phyloP scores from a whole-genome alignment of 1,140 invertebrate species.

The Sweltsa coloradensis region DNA sequence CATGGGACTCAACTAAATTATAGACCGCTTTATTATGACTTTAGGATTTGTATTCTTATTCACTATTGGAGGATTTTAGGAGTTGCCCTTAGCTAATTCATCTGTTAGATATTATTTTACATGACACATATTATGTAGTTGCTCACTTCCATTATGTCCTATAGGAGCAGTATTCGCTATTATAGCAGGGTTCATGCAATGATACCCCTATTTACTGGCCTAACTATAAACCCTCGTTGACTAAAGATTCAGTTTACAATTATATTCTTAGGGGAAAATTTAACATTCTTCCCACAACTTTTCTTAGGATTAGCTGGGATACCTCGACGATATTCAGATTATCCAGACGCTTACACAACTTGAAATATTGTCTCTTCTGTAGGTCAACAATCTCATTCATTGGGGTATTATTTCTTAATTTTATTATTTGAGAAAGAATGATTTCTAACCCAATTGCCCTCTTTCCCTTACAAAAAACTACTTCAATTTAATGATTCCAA shows the following conservation, averaged over 20 bases:
- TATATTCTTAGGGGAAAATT: conserved; percentile 29
- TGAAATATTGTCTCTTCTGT: conserved; percentile 53
- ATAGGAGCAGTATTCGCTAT: conserved; percentile 58
- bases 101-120: conserved; percentile 54
- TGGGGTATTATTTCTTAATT: conserved; percentile 38
- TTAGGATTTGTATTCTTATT: conserved; percentile 58
- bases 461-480: conserved; percentile 30
- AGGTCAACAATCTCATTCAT: conserved; percentile 44
- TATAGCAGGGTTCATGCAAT: conserved; percentile 50
- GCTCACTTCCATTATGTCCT: conserved; percentile 62
- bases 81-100: conserved; percentile 53
- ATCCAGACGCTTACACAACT: conserved; percentile 44
- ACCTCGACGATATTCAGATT: conserved; percentile 59
- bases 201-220: conserved; percentile 49
- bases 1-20: conserved; percentile 38
- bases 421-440: conserved; percentile 37
- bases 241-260: conserved; percentile 31
- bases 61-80: conserved; percentile 47
- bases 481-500: conserved; percentile 45
- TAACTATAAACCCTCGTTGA: conserved; percentile 33
- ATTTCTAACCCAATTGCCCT: conserved; percentile 27
- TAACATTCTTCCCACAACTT: conserved; percentile 66
- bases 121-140: conserved; percentile 67
- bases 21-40: conserved; percentile 42
- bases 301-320: conserved; percentile 60